A percentile compares a stretch with the other conserved stretches of the same genome.
Evolutionary conservation across 2,113 vertebrate genomes (phyloP).

Genomic region (Crocuta crocuta): DNA sequence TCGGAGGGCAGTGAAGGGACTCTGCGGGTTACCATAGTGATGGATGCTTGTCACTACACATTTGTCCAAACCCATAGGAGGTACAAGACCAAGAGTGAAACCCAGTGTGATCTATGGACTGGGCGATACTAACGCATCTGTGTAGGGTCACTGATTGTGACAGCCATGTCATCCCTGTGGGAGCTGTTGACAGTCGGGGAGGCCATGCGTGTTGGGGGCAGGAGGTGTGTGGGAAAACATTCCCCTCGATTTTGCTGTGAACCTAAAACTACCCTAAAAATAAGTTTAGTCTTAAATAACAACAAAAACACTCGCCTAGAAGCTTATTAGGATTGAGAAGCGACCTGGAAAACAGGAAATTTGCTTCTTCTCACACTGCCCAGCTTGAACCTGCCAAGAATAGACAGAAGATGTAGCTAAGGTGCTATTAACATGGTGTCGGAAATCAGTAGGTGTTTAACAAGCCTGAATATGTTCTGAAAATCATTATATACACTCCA

Average conservation of each 20-base stretch:
- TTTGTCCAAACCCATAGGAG: background rate
- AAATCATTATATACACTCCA: background rate
- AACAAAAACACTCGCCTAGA: background rate
- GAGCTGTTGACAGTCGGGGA: too few relatives aligned
- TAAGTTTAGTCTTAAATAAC: background rate
- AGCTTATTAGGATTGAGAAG: background rate
- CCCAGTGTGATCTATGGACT: background rate
- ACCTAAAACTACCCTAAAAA: background rate
- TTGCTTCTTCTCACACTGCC: conserved; percentile 46
- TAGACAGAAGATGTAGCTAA: conserved; percentile 68
- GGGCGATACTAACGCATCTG: background rate
- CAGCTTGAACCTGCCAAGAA: background rate
- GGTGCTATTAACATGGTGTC: conserved; percentile 69
- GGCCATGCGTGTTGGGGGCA: background rate
- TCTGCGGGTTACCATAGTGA: too few relatives aligned
- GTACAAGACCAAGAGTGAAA: background rate
- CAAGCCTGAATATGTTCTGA: conserved; percentile 64
- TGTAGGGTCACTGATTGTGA: background rate
- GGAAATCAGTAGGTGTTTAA: conserved; percentile 74
- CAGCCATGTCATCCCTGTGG: background rate
- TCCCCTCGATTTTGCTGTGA: background rate
- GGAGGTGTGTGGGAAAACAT: background rate
- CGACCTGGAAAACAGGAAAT: background rate
- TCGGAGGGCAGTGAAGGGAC: background rate
- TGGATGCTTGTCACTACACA: background rate